phyloP scores from a whole-genome alignment of 2,888 invertebrate genomes.

The Leptothorax acervorum region DNA sequence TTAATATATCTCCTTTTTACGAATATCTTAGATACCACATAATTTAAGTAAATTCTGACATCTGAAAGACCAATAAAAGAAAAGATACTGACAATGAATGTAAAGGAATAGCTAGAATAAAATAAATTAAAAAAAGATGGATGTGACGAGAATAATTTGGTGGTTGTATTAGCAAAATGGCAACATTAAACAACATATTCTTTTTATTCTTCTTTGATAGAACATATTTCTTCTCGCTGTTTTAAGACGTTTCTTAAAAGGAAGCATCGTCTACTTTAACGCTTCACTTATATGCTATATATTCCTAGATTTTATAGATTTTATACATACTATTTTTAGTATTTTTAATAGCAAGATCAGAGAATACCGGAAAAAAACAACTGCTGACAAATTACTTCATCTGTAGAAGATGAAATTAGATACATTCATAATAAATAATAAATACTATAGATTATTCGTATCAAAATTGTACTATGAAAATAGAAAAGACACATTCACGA shows the following conservation, averaged over 20 bases:
- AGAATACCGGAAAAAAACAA: no score
- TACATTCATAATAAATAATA: not conserved
- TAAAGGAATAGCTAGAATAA: not conserved
- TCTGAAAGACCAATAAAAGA: not conserved
- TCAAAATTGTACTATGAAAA: not conserved
- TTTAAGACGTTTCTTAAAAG: not conserved
- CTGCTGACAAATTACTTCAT: not conserved
- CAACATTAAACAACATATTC: not conserved
- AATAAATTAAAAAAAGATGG: not conserved
- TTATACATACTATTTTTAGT: no score
- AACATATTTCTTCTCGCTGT: not conserved
- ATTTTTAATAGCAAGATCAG: no score
- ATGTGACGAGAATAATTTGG: not conserved
- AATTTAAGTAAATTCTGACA: not conserved
- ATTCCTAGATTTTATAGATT: no score
- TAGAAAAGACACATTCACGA: not conserved
- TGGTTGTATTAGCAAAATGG: not conserved
- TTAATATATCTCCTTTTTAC: not conserved
- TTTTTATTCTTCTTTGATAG: not conserved
- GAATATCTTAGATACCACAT: not conserved
- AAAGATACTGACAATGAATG: not conserved
- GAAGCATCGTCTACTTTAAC: not conserved
- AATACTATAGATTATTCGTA: not conserved
- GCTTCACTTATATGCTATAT: not conserved
- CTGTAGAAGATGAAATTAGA: not conserved